These are phyloP conservation scores for Escarpia spicata DNA, from an alignment of 2,888 invertebrate genomes.

Conservation along the genomic window DNA sequence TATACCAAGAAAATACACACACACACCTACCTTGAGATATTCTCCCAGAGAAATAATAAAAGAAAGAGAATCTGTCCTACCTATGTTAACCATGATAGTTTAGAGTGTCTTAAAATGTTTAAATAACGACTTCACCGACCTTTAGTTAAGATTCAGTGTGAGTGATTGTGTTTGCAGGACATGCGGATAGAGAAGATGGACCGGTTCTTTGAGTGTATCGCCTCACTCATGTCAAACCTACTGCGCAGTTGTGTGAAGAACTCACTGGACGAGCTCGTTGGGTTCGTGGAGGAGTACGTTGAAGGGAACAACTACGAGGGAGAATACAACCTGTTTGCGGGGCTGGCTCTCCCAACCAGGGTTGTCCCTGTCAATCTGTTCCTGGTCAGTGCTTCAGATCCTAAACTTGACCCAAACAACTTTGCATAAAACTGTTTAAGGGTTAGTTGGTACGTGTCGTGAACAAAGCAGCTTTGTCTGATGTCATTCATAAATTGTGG, in stretches of 20 bases:
- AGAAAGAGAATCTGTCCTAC: no score
- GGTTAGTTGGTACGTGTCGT: no score
- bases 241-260: slow-evolving; percentile 67
- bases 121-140: neutral
- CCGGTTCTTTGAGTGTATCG: slow-evolving; percentile 77
- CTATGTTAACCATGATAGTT: no score
- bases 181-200: slow-evolving; percentile 69
- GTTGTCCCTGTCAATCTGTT: slow-evolving; percentile 56
- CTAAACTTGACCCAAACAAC: neutral
- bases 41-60: no score
- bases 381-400: slow-evolving; percentile 50
- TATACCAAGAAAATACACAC: no score
- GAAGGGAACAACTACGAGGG: slow-evolving; percentile 61
- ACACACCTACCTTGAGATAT: no score
- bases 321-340: slow-evolving; percentile 56
- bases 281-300: slow-evolving; percentile 57
- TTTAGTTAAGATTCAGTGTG: neutral
- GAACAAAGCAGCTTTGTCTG: neutral
- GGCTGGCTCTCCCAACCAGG: slow-evolving; percentile 54
- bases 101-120: neutral
- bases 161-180: slow-evolving; percentile 43
- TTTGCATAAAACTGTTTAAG: neutral
- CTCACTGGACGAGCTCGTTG: slow-evolving; percentile 61
- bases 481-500: neutral
- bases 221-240: slow-evolving; percentile 82